phyloP scores from a whole-genome alignment of 2,113 vertebrate genomes.

The Eolophus roseicapilla region DNA sequence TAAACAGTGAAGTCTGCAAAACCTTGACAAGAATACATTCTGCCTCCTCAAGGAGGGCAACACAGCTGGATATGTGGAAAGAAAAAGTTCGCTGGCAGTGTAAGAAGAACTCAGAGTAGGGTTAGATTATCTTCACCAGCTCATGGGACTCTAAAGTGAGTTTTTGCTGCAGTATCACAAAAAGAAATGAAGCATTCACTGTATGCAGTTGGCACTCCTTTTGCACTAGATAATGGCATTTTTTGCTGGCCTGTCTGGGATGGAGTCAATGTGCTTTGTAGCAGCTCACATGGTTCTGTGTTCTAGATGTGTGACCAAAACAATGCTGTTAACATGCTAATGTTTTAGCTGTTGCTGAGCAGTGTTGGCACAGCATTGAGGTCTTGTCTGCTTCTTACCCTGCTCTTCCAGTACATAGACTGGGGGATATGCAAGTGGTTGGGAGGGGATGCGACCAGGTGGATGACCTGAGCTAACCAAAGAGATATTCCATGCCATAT shows the following conservation, averaged over 20 bases:
- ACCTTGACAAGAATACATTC: conserved; percentile 46
- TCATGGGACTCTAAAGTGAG: neutral
- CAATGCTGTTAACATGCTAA: neutral
- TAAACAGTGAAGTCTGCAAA: conserved; percentile 17
- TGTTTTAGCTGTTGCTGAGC: neutral
- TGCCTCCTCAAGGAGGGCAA: conserved; percentile 7
- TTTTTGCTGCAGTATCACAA: conserved; percentile 2
- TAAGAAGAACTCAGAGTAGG: neutral
- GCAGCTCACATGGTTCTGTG: neutral
- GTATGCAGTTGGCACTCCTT: neutral
- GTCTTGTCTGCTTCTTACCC: neutral
- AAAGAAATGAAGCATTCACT: neutral
- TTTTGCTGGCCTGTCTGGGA: neutral
- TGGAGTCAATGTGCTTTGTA: neutral
- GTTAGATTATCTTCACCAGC: neutral
- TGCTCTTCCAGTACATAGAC: neutral
- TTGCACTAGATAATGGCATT: neutral
- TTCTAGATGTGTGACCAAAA: neutral
- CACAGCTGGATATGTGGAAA: neutral
- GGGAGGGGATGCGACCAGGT: neutral
- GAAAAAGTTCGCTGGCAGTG: neutral
- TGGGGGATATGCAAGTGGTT: fast-evolving
- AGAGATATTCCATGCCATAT: neutral
- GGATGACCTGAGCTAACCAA: neutral
- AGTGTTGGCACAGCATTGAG: neutral